phyloP scores from a whole-genome alignment of 2,113 vertebrate genomes.

The Mobula hypostoma region DNA sequence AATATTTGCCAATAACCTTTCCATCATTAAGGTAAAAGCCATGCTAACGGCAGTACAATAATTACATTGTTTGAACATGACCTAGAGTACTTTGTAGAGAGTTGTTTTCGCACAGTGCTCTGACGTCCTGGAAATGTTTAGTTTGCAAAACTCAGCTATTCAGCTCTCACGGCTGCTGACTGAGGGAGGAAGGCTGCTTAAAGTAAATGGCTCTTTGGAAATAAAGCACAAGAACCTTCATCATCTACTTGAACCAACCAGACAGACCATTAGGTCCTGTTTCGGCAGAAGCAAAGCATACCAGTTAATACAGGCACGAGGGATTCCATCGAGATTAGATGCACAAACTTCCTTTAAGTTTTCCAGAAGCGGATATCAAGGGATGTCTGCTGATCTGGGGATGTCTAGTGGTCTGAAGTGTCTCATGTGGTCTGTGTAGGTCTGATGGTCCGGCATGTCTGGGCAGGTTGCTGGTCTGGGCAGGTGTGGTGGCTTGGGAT shows the following conservation, averaged over 20 bases:
- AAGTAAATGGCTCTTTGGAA: not conserved
- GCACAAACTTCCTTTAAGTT: too few relatives aligned
- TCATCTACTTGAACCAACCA: not conserved
- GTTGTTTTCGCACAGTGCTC: not conserved
- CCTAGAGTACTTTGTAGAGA: not conserved
- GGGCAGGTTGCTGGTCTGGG: too few relatives aligned
- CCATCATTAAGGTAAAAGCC: not conserved
- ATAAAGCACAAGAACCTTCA: not conserved
- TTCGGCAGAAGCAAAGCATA: too few relatives aligned
- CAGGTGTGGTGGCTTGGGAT: too few relatives aligned
- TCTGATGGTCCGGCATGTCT: too few relatives aligned
- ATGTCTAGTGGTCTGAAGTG: too few relatives aligned
- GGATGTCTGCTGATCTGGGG: too few relatives aligned
- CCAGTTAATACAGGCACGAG: too few relatives aligned
- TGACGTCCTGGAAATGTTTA: not conserved
- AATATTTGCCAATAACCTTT: constrained; percentile 20
- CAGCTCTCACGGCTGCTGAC: not conserved
- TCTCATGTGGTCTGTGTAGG: too few relatives aligned
- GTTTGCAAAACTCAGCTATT: not conserved
- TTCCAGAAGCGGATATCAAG: not conserved
- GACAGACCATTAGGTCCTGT: too few relatives aligned
- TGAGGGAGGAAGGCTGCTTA: not conserved
- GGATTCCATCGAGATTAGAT: too few relatives aligned
- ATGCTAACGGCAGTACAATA: not conserved
- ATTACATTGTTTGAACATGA: not conserved